Percentiles rank a stretch among this genome's conserved stretches.
These are phyloP conservation scores for Piaya cayana DNA, from an alignment of 2,113 vertebrate species.

Conservation along the genomic window DNA sequence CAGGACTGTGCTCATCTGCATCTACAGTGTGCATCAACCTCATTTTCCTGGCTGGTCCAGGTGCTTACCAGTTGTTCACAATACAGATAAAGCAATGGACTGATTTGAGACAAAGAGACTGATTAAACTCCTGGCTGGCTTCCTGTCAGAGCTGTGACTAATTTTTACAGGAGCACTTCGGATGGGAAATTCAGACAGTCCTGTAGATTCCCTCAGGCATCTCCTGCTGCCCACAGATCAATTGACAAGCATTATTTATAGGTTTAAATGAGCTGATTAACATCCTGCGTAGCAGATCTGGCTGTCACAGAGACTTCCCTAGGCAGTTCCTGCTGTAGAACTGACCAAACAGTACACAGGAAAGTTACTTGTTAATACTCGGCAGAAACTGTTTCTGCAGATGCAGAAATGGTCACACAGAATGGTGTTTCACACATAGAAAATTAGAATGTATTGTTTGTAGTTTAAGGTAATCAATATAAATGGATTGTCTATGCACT, in stretches of 20 bases:
- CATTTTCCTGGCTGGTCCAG: not conserved
- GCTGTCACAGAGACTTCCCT: not conserved
- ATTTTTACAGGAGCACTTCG: not conserved
- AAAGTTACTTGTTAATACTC: not conserved
- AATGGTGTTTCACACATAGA: not conserved
- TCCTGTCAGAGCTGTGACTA: not conserved
- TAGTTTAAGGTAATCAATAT: not conserved
- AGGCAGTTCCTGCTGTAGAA: not conserved
- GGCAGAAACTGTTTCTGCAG: not conserved
- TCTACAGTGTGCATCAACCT: rapidly evolving
- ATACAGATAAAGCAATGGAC: not conserved
- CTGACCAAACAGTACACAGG: not conserved
- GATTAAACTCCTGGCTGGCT: not conserved
- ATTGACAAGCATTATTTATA: not conserved
- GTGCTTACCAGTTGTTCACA: not conserved
- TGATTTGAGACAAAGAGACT: not conserved
- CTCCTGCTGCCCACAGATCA: not conserved
- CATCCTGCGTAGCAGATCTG: not conserved
- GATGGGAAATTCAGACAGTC: not conserved
- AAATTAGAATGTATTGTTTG: not conserved
- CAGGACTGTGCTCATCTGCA: not conserved
- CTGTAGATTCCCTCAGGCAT: not conserved
- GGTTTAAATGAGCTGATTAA: not conserved
- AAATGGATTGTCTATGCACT: not conserved
- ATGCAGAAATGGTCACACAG: not conserved